phyloP scores from a whole-genome alignment of 2,113 vertebrate genomes.

The Thomomys bottae region DNA sequence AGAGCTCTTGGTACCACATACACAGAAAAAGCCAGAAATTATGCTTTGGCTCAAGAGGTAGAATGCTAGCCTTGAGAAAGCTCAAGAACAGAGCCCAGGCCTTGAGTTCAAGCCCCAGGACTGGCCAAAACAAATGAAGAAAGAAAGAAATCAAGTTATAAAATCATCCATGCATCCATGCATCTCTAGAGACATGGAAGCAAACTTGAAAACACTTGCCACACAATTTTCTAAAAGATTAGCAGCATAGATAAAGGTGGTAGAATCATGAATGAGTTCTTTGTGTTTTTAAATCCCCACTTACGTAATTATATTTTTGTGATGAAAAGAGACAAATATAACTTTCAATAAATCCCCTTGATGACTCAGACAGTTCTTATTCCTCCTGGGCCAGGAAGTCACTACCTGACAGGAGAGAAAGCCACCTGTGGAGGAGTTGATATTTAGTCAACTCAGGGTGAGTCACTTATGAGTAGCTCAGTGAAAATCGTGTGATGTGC shows the following conservation, averaged over 20 bases:
- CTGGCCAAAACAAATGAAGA: no score
- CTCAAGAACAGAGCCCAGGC: no score
- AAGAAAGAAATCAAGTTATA: no score
- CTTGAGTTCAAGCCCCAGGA: no score
- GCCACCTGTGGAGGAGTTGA: accelerated
- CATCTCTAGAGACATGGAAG: background rate
- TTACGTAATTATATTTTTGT: background rate
- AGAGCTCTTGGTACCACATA: no score
- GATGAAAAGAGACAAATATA: background rate
- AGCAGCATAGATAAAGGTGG: background rate
- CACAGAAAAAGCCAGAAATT: no score
- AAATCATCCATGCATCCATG: background rate
- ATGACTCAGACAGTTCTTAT: background rate
- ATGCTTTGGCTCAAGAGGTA: no score
- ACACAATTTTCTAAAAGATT: background rate
- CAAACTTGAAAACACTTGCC: background rate
- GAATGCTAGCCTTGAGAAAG: no score
- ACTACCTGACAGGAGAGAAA: background rate
- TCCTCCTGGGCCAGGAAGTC: background rate
- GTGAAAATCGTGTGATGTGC: background rate
- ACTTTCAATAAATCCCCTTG: background rate
- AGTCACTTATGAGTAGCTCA: background rate
- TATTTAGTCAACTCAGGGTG: background rate
- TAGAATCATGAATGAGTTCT: background rate
- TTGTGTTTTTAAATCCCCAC: background rate